A percentile compares a stretch with the other conserved stretches of the same genome.
phyloP scores from a whole-genome alignment of 2,113 vertebrate genomes.

The Tupaia tana region DNA sequence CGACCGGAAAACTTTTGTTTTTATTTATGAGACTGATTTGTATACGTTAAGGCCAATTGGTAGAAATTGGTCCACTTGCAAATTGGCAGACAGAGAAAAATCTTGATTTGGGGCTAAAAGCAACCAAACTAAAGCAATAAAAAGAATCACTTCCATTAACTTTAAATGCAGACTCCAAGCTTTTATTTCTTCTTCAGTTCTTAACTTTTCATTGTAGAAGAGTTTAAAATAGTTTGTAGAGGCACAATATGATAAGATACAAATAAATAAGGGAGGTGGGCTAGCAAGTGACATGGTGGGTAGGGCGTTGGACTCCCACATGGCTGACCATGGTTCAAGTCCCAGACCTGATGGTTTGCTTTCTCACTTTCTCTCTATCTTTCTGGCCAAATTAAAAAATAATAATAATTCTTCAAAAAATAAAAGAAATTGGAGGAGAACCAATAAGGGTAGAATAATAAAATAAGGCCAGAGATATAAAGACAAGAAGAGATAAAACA shows the following conservation, averaged over 20 bases:
- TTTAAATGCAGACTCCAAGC: not conserved
- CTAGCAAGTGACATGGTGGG: no score
- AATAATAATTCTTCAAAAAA: no score
- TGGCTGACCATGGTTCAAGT: no score
- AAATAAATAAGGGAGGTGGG: not conserved
- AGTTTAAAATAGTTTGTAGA: not conserved
- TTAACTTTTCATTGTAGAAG: not conserved
- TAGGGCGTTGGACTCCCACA: no score
- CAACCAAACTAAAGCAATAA: constrained; percentile 32
- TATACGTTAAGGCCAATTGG: constrained; percentile 76
- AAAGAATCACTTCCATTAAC: constrained; percentile 37
- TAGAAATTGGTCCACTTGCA: constrained; percentile 70
- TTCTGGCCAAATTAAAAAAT: no score
- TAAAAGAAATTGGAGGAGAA: not conserved
- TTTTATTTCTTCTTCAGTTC: not conserved
- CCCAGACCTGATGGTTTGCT: no score
- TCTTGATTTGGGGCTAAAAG: constrained; percentile 63
- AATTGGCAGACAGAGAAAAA: constrained; percentile 64
- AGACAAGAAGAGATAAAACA: no score
- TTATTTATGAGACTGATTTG: constrained; percentile 75
- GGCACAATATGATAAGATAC: fast-evolving
- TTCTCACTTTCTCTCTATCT: no score
- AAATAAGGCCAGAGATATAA: not conserved
- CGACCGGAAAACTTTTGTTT: constrained; percentile 66
- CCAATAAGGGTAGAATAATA: not conserved